phyloP scores from a whole-genome alignment of 37 sponge, comb jelly and placozoan species.

The Chondrilla cf. caribensis region DNA sequence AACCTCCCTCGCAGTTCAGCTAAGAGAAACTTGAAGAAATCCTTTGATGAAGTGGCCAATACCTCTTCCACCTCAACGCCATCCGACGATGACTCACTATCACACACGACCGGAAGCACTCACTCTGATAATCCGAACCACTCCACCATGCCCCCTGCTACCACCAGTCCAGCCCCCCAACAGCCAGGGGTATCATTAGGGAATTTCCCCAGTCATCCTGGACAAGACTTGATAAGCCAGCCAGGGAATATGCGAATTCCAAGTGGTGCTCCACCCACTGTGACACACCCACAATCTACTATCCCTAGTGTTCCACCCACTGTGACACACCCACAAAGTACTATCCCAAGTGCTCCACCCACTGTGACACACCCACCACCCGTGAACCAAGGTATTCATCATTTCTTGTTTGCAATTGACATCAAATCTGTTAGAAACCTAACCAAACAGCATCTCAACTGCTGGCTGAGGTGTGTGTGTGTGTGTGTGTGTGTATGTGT shows the following conservation, averaged over 20 bases:
- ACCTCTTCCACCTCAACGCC: too few relatives aligned
- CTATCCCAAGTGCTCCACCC: background rate
- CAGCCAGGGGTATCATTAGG: too few relatives aligned
- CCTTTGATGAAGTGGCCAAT: slow-evolving; percentile 55
- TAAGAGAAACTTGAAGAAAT: slow-evolving; percentile 24
- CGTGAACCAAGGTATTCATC: background rate
- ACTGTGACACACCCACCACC: background rate
- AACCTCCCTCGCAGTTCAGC: slow-evolving; percentile 14
- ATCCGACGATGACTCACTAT: too few relatives aligned
- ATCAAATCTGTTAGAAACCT: slow-evolving; percentile 27
- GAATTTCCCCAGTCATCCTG: too few relatives aligned
- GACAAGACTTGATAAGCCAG: too few relatives aligned
- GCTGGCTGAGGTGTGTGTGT: slow-evolving; percentile 17
- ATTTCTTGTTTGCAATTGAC: slow-evolving; percentile 35
- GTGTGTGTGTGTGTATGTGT: too few relatives aligned
- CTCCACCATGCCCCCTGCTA: too few relatives aligned
- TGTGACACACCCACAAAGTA: background rate
- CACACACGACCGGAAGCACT: too few relatives aligned
- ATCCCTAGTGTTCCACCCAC: background rate
- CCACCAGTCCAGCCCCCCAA: too few relatives aligned
- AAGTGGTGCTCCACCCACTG: background rate
- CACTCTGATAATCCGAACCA: too few relatives aligned
- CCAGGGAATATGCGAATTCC: too few relatives aligned
- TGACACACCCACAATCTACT: background rate
- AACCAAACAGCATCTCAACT: slow-evolving; percentile 14